Base-by-base conservation (phyloP, 1,140 invertebrate species). In the Heterodera carotae region DNA sequence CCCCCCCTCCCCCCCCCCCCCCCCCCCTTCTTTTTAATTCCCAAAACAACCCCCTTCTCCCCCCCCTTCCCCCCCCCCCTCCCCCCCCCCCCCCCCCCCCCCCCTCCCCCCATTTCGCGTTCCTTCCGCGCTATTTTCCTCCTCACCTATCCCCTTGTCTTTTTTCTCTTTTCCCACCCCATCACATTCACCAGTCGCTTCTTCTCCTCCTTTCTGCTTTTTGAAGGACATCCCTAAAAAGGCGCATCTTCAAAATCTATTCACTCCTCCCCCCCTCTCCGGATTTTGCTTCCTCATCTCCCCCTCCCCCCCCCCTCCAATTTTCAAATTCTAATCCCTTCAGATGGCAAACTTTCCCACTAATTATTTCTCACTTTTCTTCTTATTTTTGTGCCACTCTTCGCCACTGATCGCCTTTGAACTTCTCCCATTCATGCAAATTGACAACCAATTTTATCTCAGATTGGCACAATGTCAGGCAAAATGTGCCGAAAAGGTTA, bases 391-490 rank as follows among this genome's bases (percentile, higher is more conserved):
- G 12, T 74, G 27, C 27, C 22, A 5, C 22, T 73, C 62, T 39
- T 3, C 22, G 10, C 53, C 43, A 27, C n/a, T 76, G 31, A 10
- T 59, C 68, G 68, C 31, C 18, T 82, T 82, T 64, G 82, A 82
- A 66, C 74, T 82, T 25, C 83, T 82, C 10, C 81, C 81, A 8
- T 82, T 80, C 69, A 75, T 82, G 29, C 82, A 82, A 31, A 82
- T 82, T 64, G 81, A 82, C 72, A 75, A 74, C 72, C 69, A 72
- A 33, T 69, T 84, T 66, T 82, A 83, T 43, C 22, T 60, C 25
- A 27, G 79, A n/a, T 66, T 82, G 34, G 81, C 82, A 34, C 79
- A 82, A 66, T 82, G 81, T 81, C 83, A 82, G 67, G 68, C 81
- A 48, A 80, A 82, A 66, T 82, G 81, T 64, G 56, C 70, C 12